Evolutionary conservation across 2,797 vertebrate species (phyloP).

Genomic region (Scomberomorus guttatus): DNA sequence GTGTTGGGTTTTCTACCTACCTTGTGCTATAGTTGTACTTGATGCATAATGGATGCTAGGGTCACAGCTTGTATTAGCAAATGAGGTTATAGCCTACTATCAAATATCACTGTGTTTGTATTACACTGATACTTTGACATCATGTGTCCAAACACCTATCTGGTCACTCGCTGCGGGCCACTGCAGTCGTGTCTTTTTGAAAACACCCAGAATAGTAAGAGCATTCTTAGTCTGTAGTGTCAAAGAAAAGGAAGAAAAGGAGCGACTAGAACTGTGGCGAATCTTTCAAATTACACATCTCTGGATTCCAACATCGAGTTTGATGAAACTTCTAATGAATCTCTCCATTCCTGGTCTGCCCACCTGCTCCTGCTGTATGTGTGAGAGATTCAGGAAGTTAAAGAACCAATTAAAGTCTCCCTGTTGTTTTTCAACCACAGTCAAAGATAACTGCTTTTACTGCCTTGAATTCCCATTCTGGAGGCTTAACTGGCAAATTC

Average conservation of each 20-base stretch:
- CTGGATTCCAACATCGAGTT: constrained; percentile 42
- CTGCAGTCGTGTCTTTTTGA: neutral
- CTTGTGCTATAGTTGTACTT: constrained; percentile 9
- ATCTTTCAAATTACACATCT: constrained; percentile 51
- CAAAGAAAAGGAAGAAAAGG: constrained; percentile 21
- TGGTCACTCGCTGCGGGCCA: neutral
- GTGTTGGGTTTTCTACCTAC: constrained; percentile 11
- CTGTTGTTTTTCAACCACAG: constrained; percentile 1
- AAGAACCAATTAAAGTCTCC: constrained; percentile 43
- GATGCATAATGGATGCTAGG: constrained; percentile 43
- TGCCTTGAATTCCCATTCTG: constrained; percentile 25
- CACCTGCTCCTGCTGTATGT: constrained; percentile 21
- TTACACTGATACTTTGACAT: constrained; percentile 13
- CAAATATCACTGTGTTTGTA: constrained; percentile 25
- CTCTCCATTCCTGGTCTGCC: constrained; percentile 19
- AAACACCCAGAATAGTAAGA: constrained; percentile 28
- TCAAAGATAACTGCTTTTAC: constrained; percentile 17
- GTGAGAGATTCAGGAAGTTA: constrained; percentile 30
- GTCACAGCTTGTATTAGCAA: constrained; percentile 17
- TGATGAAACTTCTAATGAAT: constrained; percentile 49
- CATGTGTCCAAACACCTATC: neutral
- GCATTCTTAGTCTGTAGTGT: constrained; percentile 13
- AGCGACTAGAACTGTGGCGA: constrained; percentile 33
- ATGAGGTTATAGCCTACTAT: constrained; percentile 19
- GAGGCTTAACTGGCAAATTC: constrained; percentile 22